Evolutionary conservation across 2,797 vertebrate genomes (phyloP).

Genomic region (Odontamblyopus rebecca): DNA sequence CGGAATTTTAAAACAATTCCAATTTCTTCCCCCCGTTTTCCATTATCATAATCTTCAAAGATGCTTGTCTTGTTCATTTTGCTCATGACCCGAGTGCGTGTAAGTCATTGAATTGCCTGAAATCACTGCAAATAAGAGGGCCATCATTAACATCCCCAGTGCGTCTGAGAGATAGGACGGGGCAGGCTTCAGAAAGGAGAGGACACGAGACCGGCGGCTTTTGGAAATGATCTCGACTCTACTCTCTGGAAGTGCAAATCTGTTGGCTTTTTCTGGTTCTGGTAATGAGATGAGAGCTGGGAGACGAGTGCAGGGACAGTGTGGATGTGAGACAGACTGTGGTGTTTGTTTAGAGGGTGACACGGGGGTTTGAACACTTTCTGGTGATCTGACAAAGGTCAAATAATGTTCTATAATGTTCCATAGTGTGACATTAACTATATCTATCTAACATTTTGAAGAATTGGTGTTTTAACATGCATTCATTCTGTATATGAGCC

Average conservation of each 20-base stretch:
- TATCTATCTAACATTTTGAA: too few species aligned
- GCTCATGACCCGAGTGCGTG: constrained; percentile 75
- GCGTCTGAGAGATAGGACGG: constrained; percentile 65
- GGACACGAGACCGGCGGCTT: constrained; percentile 71
- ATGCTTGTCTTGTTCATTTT: constrained; percentile 84
- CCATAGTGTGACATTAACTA: too few species aligned
- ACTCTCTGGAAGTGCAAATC: constrained; percentile 69
- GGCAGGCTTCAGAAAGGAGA: constrained; percentile 69
- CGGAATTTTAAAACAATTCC: constrained; percentile 80
- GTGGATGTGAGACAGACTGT: constrained; percentile 31
- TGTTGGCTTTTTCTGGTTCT: constrained; percentile 43
- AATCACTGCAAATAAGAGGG: constrained; percentile 81
- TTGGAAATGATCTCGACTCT: constrained; percentile 74
- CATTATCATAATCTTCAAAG: constrained; percentile 85
- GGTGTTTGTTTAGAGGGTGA: constrained; percentile 26
- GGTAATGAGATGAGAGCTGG: constrained; percentile 60
- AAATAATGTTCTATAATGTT: too few species aligned
- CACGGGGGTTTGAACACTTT: background rate
- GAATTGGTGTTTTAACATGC: too few species aligned
- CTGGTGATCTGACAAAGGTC: too few species aligned
- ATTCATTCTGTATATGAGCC: too few species aligned
- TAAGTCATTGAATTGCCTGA: constrained; percentile 78
- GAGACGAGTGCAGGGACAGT: constrained; percentile 44
- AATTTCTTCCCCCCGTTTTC: constrained; percentile 67
- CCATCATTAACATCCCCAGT: constrained; percentile 73